These are phyloP conservation scores for Meriones psammophilus DNA, from an alignment of 2,797 vertebrate genomes.

Conservation along the genomic window DNA sequence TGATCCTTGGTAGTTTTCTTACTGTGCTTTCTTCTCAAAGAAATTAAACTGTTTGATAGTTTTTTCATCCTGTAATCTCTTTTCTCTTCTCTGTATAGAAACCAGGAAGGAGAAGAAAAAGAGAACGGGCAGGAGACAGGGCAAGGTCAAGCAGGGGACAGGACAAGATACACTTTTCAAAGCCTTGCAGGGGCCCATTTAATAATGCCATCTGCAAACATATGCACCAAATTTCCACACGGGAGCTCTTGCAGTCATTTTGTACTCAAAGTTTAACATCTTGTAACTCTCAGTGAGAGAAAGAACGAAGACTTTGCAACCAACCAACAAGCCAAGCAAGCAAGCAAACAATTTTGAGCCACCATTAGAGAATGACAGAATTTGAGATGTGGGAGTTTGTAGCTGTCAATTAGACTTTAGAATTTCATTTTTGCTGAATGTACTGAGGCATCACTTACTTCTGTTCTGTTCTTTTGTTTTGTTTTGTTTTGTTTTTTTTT, in stretches of 20 bases:
- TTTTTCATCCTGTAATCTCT: not conserved
- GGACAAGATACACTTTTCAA: not conserved
- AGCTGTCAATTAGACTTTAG: slow-evolving; percentile 18
- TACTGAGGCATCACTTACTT: not conserved
- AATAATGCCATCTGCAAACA: not conserved
- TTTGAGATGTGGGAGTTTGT: not conserved
- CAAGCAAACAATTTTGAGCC: not conserved
- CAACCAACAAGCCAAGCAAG: not conserved
- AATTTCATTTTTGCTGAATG: not conserved
- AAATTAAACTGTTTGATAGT: not conserved
- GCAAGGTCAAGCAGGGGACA: too few relatives aligned
- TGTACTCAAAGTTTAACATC: not conserved
- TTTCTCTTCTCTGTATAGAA: not conserved
- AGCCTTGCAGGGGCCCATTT: too few relatives aligned
- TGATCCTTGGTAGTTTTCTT: not conserved
- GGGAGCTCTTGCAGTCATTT: not conserved
- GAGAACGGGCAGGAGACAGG: too few relatives aligned
- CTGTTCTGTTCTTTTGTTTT: too few relatives aligned
- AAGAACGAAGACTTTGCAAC: not conserved
- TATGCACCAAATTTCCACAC: not conserved
- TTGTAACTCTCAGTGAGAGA: not conserved
- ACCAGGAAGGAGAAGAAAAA: not conserved
- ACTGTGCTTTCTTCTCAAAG: slow-evolving; percentile 15
- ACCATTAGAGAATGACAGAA: not conserved
- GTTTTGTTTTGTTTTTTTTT: too few relatives aligned